Evolutionary conservation across 2,888 invertebrate genomes (phyloP).

Genomic region (Drosophila mimica): DNA sequence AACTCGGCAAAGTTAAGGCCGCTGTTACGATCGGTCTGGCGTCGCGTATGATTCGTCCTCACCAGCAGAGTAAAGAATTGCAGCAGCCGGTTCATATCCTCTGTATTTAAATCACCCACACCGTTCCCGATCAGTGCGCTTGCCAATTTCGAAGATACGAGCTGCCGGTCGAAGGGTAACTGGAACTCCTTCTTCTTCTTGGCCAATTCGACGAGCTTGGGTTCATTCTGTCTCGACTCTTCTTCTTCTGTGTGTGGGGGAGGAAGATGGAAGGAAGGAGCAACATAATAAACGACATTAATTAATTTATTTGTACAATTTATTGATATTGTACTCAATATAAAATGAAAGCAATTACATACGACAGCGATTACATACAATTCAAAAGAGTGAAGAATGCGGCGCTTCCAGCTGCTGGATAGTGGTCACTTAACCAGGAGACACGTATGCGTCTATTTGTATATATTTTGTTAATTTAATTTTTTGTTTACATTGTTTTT

Average conservation of each 20-base stretch:
- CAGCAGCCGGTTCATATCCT: constrained; percentile 91
- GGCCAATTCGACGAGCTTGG: constrained; percentile 1
- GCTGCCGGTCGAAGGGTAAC: constrained; percentile 89
- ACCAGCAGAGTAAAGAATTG: constrained; percentile 92
- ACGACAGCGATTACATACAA: constrained; percentile 36
- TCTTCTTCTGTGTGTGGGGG: constrained; percentile 19
- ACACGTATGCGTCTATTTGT: neutral
- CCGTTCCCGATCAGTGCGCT: constrained; percentile 92
- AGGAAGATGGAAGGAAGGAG: constrained; percentile 11
- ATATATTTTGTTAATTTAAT: neutral
- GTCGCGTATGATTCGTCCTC: constrained; percentile 80
- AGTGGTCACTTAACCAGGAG: constrained; percentile 29
- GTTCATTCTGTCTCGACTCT: neutral
- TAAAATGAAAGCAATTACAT: neutral
- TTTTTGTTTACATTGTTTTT: neutral
- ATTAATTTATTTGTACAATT: constrained; percentile 19
- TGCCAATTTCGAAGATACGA: constrained; percentile 93
- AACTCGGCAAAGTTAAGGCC: constrained; percentile 48
- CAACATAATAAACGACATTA: constrained; percentile 36
- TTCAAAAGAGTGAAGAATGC: constrained; percentile 7
- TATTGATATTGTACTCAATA: neutral
- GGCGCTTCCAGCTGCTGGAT: constrained; percentile 17
- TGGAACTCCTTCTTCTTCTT: constrained; percentile 40
- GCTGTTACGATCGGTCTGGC: constrained; percentile 11
- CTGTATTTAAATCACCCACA: constrained; percentile 91